A percentile compares a stretch with the other conserved stretches of the same genome.
Conservation (phyloP, 2,113 vertebrate genomes). For the Neoarius graeffei region DNA sequence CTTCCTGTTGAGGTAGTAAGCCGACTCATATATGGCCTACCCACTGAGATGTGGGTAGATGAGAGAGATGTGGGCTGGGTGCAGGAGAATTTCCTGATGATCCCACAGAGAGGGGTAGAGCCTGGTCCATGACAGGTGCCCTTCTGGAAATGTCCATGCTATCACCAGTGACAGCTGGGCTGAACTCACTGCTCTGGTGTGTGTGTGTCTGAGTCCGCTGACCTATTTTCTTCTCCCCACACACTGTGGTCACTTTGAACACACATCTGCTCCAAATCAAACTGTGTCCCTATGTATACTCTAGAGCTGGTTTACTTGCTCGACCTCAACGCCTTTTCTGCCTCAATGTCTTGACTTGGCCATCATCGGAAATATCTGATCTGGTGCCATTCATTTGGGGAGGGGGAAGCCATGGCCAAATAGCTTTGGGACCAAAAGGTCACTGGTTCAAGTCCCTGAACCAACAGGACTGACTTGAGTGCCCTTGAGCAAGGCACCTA, state of each 20-base stretch:
- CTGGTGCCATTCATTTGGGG: neutral
- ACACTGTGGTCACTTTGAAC: constrained; percentile 37
- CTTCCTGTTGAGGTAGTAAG: constrained; percentile 33
- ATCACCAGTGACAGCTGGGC: constrained; percentile 65
- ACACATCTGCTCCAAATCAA: constrained; percentile 28
- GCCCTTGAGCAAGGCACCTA: no score
- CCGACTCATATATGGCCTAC: constrained; percentile 32
- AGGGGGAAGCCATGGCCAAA: no score
- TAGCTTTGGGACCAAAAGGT: no score
- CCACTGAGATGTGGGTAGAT: neutral
- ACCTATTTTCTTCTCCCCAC: constrained; percentile 32
- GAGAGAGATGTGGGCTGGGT: neutral
- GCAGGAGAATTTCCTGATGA: constrained; percentile 37
- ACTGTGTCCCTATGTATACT: neutral
- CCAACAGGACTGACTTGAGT: no score
- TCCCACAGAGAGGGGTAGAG: neutral
- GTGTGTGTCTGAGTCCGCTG: constrained; percentile 42
- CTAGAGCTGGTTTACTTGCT: neutral
- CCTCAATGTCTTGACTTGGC: neutral
- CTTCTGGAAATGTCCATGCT: constrained; percentile 74
- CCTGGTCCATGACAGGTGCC: constrained; percentile 53
- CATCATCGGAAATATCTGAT: neutral
- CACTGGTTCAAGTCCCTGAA: no score
- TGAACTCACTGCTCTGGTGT: constrained; percentile 2
- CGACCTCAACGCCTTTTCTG: neutral